Conservation (phyloP, 2,113 vertebrate genomes). For the Cryptomyrus ogoouensis region DNA sequence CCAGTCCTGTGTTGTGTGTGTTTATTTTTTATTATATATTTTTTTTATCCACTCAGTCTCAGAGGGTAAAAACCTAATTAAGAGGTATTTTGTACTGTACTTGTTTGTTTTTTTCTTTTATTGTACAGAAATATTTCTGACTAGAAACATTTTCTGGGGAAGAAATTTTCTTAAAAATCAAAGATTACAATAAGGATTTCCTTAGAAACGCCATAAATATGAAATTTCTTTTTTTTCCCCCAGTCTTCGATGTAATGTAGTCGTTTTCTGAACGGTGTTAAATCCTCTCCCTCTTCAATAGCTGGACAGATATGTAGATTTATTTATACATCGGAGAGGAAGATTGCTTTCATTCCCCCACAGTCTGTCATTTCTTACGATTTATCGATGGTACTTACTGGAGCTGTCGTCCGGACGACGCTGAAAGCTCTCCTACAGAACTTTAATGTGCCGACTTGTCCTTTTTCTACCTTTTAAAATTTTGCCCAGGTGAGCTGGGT, state of each 20-base stretch:
- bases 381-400: background rate
- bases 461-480: background rate
- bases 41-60: background rate
- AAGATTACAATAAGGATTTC: slow-evolving; percentile 8
- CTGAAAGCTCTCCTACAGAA: background rate
- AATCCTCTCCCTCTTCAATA: slow-evolving; percentile 3
- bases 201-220: slow-evolving; percentile 4
- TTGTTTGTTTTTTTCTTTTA: background rate
- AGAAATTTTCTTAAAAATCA: slow-evolving; percentile 6
- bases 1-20: background rate
- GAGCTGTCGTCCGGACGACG: background rate
- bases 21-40: background rate
- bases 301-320: background rate
- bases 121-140: slow-evolving; percentile 10
- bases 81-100: background rate
- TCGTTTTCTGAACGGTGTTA: background rate
- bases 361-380: background rate
- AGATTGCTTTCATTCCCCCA: background rate
- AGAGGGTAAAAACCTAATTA: background rate
- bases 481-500: background rate
- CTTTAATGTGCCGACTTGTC: background rate
- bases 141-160: slow-evolving; percentile 6
- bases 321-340: slow-evolving; percentile 4
- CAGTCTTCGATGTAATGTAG: slow-evolving; percentile 3
- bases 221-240: background rate